Conservation (phyloP, 2,888 invertebrate genomes). For the Hemithea aestivaria region DNA sequence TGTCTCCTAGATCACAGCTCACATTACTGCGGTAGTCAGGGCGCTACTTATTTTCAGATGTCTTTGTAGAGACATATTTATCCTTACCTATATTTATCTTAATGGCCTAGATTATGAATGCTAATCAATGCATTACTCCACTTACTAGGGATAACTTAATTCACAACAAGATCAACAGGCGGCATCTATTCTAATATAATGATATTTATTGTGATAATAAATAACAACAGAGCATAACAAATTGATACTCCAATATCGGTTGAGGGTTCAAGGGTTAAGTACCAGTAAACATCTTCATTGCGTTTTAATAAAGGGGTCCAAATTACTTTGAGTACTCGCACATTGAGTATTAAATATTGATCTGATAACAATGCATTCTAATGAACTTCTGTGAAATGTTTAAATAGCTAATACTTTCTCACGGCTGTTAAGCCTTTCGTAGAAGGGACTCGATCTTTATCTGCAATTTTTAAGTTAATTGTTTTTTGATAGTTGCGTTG, state of each 20-base stretch:
- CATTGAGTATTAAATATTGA: constrained; percentile 36
- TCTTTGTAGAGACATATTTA: too few relatives aligned
- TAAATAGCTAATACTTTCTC: constrained; percentile 41
- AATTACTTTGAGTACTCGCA: constrained; percentile 40
- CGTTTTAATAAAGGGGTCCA: constrained; percentile 59
- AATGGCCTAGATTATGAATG: too few relatives aligned
- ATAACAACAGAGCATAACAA: constrained; percentile 44
- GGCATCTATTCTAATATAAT: too few relatives aligned
- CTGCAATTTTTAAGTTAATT: constrained; percentile 17
- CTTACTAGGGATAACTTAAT: too few relatives aligned
- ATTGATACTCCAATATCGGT: constrained; percentile 44
- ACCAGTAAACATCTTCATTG: constrained; percentile 67
- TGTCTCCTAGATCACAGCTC: too few relatives aligned
- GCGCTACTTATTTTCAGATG: too few relatives aligned
- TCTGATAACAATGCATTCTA: constrained; percentile 43
- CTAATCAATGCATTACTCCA: too few relatives aligned
- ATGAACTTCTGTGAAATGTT: constrained; percentile 34
- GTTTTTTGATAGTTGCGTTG: constrained; percentile 9
- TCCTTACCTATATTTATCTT: too few relatives aligned
- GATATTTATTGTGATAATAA: constrained; percentile 27
- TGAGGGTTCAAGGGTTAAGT: constrained; percentile 65
- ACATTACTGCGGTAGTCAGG: too few relatives aligned
- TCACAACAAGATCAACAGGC: too few relatives aligned
- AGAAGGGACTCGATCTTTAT: constrained; percentile 32
- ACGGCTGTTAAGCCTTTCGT: constrained; percentile 44